phyloP scores from a whole-genome alignment of 2,888 invertebrate species.

The Meiosimyza platycephala region DNA sequence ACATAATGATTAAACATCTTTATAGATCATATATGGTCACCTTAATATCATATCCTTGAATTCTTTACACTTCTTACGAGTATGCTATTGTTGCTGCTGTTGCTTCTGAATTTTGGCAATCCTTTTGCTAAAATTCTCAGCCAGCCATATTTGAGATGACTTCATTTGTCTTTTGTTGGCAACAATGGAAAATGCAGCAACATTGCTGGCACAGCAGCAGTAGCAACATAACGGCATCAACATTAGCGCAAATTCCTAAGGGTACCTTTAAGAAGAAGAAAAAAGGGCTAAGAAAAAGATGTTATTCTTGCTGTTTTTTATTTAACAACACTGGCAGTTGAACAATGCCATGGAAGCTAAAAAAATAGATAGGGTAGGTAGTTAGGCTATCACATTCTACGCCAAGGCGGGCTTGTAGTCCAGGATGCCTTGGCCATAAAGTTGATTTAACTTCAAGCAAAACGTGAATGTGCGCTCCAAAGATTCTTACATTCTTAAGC shows the following conservation, averaged over 20 bases:
- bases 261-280: constrained; percentile 28
- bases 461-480: constrained; percentile 1
- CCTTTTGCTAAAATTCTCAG: too few relatives aligned
- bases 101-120: too few relatives aligned
- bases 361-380: not conserved
- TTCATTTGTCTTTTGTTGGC: constrained; percentile 38
- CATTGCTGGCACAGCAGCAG: constrained; percentile 25
- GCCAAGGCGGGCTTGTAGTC: not conserved
- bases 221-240: constrained; percentile 14
- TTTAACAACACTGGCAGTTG: constrained; percentile 25
- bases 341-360: constrained; percentile 19
- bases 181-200: constrained; percentile 32
- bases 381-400: not conserved
- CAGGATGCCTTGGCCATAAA: constrained; percentile 27
- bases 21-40: too few relatives aligned
- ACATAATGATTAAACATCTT: too few relatives aligned
- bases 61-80: not conserved
- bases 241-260: constrained; percentile 22
- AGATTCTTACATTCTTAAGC: constrained; percentile 34
- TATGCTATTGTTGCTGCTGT: not conserved
- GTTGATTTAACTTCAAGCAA: constrained; percentile 23
- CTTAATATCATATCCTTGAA: too few relatives aligned
- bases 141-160: constrained; percentile 23
- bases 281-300: not conserved
- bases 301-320: constrained; percentile 13